Conservation (phyloP, 2,113 vertebrate genomes). For the Poecilia latipinna region DNA sequence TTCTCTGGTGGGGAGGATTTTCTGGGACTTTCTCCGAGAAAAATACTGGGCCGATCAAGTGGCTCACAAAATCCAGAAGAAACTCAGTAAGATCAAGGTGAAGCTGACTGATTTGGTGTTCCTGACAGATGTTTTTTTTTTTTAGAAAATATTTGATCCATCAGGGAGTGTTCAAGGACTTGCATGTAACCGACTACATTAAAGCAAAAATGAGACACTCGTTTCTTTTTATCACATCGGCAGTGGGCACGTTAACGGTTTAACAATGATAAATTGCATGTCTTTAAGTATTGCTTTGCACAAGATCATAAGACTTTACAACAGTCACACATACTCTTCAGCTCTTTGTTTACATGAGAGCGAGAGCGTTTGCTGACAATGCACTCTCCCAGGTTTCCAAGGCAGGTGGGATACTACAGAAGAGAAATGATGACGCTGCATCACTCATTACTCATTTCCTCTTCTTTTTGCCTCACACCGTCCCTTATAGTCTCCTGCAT, state of each 20-base stretch:
- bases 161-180: not conserved
- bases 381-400: slow-evolving; percentile 17
- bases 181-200: not conserved
- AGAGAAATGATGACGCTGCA: slow-evolving; percentile 23
- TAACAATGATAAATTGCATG: not conserved
- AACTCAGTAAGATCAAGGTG: slow-evolving; percentile 88
- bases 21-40: slow-evolving; percentile 88
- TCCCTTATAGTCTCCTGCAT: slow-evolving; percentile 15
- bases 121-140: not conserved
- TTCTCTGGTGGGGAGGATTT: slow-evolving; percentile 83
- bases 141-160: not conserved
- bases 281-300: too few species aligned
- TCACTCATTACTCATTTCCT: slow-evolving; percentile 49
- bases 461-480: slow-evolving; percentile 24
- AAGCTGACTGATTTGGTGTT: slow-evolving; percentile 28
- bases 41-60: slow-evolving; percentile 87
- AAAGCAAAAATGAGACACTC: not conserved
- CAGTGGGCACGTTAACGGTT: not conserved
- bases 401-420: slow-evolving; percentile 10
- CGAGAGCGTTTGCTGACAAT: slow-evolving; percentile 19
- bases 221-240: not conserved
- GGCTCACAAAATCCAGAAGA: slow-evolving; percentile 88
- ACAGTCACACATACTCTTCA: slow-evolving; percentile 8
- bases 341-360: slow-evolving; percentile 4
- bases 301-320: not conserved